Percentiles rank a stretch among this genome's conserved stretches.
phyloP scores from a whole-genome alignment of 2,888 invertebrate species.

The Clivina fossor region DNA sequence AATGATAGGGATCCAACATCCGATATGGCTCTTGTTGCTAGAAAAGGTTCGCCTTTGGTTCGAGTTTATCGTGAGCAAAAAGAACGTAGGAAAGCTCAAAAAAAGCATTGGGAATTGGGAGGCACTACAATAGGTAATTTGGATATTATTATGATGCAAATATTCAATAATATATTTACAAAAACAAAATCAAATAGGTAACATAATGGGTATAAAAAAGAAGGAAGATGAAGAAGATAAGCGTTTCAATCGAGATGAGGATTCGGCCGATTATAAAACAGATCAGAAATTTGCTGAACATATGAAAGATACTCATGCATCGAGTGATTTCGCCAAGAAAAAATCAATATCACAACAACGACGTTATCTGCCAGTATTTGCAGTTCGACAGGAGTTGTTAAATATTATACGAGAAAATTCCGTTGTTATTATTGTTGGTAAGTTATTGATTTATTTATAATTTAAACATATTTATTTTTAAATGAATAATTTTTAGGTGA shows the following conservation, averaged over 20 bases:
- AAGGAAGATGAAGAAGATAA: slow-evolving; percentile 77
- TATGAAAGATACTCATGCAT: slow-evolving; percentile 72
- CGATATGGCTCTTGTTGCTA: slow-evolving; percentile 94
- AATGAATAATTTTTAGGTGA: too few species aligned
- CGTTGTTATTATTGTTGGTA: slow-evolving; percentile 90
- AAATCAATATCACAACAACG: slow-evolving; percentile 85
- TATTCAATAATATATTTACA: too few species aligned
- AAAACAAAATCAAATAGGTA: too few species aligned
- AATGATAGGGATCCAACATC: slow-evolving; percentile 93
- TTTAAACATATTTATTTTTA: background rate
- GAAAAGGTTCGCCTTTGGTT: slow-evolving; percentile 92
- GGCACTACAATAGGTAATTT: slow-evolving; percentile 89
- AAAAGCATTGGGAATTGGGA: slow-evolving; percentile 98
- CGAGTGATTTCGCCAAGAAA: slow-evolving; percentile 83
- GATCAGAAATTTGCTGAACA: slow-evolving; percentile 97
- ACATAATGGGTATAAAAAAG: slow-evolving; percentile 92
- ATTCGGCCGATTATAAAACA: slow-evolving; percentile 82
- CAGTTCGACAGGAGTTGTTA: slow-evolving; percentile 88
- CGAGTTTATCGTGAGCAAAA: slow-evolving; percentile 92
- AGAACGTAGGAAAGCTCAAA: slow-evolving; percentile 94
- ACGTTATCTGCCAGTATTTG: slow-evolving; percentile 91
- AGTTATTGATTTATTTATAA: slow-evolving; percentile 43
- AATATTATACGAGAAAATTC: slow-evolving; percentile 91
- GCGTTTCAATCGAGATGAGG: slow-evolving; percentile 64
- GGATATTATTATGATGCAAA: too few species aligned